phyloP scores from a whole-genome alignment of 1,140 invertebrate genomes.

The Leptopilina clavipes region DNA sequence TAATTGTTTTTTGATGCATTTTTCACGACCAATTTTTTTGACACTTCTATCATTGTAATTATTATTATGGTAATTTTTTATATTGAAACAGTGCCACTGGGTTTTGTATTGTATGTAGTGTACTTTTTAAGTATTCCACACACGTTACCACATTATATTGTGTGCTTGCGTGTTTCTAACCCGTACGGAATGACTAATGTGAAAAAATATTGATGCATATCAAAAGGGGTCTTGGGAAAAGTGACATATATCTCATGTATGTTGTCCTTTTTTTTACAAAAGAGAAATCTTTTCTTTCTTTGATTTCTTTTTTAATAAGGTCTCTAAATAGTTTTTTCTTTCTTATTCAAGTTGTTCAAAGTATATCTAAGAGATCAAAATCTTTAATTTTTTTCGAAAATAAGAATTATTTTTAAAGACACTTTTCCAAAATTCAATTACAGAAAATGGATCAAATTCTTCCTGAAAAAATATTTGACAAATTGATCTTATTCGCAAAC shows the following conservation, averaged over 20 bases:
- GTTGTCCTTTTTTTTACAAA: not conserved
- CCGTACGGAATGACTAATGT: slow-evolving; percentile 25
- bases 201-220: slow-evolving; percentile 33
- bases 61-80: not conserved
- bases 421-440: too few relatives aligned
- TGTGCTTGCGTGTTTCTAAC: slow-evolving; percentile 32
- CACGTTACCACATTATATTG: slow-evolving; percentile 26
- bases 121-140: slow-evolving; percentile 17
- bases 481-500: too few relatives aligned
- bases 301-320: not conserved
- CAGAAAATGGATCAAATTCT: too few relatives aligned
- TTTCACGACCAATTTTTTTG: not conserved
- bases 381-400: too few relatives aligned
- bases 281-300: not conserved
- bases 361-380: too few relatives aligned
- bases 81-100: not conserved
- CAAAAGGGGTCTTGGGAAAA: not conserved
- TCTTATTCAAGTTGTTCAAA: too few relatives aligned
- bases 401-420: too few relatives aligned
- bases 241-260: slow-evolving; percentile 21
- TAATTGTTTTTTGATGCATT: not conserved
- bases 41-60: not conserved
- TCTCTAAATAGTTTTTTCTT: too few relatives aligned
- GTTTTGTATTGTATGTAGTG: not conserved
- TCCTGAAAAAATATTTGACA: too few relatives aligned